These are phyloP conservation scores for Acropora tenuis DNA, from an alignment of 64 coral and sea anemone genomes.

Conservation along the genomic window DNA sequence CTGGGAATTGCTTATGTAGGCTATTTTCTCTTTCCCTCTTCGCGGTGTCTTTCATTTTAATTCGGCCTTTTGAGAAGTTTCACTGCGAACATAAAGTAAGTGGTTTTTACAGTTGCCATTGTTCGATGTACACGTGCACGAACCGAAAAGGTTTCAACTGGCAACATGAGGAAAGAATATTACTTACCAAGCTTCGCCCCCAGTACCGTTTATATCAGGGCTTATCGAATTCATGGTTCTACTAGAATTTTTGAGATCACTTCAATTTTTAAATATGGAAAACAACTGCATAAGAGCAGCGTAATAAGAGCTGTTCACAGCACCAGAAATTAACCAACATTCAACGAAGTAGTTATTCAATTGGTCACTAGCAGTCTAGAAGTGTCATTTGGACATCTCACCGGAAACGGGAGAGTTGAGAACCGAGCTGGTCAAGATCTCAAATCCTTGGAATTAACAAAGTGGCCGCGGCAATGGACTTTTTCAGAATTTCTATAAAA, in stretches of 20 bases:
- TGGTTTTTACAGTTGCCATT: not conserved
- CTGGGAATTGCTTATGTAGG: conserved; percentile 6
- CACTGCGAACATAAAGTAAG: conserved; percentile 12
- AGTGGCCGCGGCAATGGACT: conserved; percentile 16
- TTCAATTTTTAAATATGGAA: conserved; percentile 10
- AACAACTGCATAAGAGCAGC: conserved; percentile 10
- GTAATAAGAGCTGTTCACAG: conserved; percentile 5
- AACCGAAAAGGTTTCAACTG: conserved; percentile 25
- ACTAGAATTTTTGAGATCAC: conserved; percentile 3
- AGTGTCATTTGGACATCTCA: not conserved
- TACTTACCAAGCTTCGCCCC: conserved; percentile 10
- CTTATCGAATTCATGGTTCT: conserved; percentile 8
- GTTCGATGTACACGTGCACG: conserved; percentile 6
- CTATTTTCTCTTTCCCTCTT: conserved; percentile 19
- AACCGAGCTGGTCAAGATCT: conserved; percentile 8
- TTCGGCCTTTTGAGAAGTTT: conserved; percentile 6
- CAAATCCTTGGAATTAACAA: not conserved
- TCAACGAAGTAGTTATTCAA: not conserved
- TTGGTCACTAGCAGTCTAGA: not conserved
- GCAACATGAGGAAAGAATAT: conserved; percentile 5
- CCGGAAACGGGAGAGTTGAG: not conserved
- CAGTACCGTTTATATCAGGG: conserved; percentile 4
- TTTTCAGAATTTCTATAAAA: conserved; percentile 24
- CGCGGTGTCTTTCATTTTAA: conserved; percentile 19
- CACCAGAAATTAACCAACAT: conserved; percentile 9